Percentiles rank a stretch among this genome's conserved stretches.
These are phyloP conservation scores for Cariama cristata DNA, from an alignment of 2,113 vertebrate genomes.

Conservation along the genomic window DNA sequence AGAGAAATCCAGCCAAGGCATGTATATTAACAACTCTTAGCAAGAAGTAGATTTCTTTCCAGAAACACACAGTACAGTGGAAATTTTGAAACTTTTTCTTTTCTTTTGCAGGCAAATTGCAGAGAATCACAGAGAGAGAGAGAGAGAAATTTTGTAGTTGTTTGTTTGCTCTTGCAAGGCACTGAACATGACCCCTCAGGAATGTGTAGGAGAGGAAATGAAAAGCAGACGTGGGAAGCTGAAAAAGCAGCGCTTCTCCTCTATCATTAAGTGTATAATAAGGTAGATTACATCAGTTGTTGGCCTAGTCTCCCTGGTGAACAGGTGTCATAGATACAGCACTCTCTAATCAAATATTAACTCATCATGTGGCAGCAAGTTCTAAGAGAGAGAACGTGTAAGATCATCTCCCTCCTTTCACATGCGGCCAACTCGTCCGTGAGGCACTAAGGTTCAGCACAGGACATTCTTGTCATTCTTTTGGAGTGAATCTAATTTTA, in stretches of 20 bases:
- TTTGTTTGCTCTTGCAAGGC: constrained; percentile 61
- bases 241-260: constrained; percentile 59
- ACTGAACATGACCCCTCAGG: constrained; percentile 60
- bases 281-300: constrained; percentile 69
- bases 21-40: not conserved
- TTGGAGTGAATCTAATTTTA: not conserved
- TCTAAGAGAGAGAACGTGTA: not conserved
- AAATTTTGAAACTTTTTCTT: not conserved
- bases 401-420: not conserved
- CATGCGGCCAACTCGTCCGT: not conserved
- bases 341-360: constrained; percentile 68
- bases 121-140: not conserved
- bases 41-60: not conserved
- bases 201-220: constrained; percentile 73
- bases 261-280: constrained; percentile 70
- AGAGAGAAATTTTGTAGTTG: not conserved
- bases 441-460: not conserved
- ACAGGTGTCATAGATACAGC: constrained; percentile 69
- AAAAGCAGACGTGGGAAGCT: constrained; percentile 69
- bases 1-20: not conserved
- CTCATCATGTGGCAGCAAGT: constrained; percentile 58
- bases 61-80: not conserved
- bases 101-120: not conserved
- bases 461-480: constrained; percentile 39
- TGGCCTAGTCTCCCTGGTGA: constrained; percentile 65